Conservation (phyloP, 2,888 invertebrate species). For the Phaonia tiefii region DNA sequence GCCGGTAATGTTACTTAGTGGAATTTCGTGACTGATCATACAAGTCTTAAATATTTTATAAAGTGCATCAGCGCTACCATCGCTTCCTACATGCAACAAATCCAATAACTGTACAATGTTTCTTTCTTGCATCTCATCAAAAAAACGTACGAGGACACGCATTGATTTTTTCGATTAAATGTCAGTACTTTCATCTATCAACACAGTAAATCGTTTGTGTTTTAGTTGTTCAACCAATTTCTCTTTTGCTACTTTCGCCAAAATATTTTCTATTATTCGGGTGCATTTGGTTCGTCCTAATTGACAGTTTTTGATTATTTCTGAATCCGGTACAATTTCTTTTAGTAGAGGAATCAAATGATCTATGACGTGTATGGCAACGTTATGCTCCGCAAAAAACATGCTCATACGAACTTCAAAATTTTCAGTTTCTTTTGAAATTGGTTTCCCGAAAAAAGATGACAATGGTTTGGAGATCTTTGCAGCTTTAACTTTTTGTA, state of each 20-base stretch:
- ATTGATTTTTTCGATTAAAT: too few species aligned
- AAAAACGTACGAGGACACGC: too few species aligned
- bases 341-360: slow-evolving; percentile 32
- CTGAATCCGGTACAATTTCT: slow-evolving; percentile 31
- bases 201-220: slow-evolving; percentile 16
- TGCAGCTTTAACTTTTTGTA: slow-evolving; percentile 10
- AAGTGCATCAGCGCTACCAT: too few species aligned
- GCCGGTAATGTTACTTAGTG: too few species aligned
- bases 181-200: slow-evolving; percentile 32
- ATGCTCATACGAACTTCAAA: too few species aligned
- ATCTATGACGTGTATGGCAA: slow-evolving; percentile 8
- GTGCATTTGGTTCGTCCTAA: slow-evolving; percentile 37
- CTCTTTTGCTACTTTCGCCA: slow-evolving; percentile 22
- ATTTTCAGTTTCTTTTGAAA: neutral
- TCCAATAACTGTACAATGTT: too few species aligned
- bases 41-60: too few species aligned
- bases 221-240: slow-evolving; percentile 13
- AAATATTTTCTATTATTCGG: slow-evolving; percentile 23
- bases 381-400: slow-evolving; percentile 35
- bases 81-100: too few species aligned
- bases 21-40: too few species aligned
- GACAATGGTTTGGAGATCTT: too few species aligned
- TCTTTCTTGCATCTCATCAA: too few species aligned
- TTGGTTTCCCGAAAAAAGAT: too few species aligned
- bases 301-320: slow-evolving; percentile 13